Percentiles rank a stretch among this genome's conserved stretches.
Evolutionary conservation across 1,140 invertebrate species (phyloP).

Genomic region (Radopholus similis): DNA sequence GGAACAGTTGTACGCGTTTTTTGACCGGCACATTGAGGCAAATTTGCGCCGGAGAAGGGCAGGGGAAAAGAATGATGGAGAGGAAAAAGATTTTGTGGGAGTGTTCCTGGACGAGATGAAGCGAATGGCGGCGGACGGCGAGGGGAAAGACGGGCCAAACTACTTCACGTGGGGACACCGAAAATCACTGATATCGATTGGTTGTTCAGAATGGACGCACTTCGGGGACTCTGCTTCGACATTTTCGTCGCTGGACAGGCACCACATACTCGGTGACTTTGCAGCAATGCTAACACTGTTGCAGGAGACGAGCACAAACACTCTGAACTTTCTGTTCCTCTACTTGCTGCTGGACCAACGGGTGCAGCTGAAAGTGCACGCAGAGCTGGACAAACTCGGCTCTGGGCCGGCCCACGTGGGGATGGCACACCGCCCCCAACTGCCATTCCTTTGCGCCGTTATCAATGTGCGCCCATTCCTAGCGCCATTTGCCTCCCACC

Average conservation of each 20-base stretch:
- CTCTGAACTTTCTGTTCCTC: neutral
- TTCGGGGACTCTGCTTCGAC: conserved; percentile 38
- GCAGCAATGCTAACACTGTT: too few species aligned
- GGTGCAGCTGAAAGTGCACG: neutral
- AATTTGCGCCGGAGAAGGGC: neutral
- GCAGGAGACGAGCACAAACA: neutral
- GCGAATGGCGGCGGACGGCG: neutral
- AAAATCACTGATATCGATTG: neutral
- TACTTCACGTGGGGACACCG: neutral
- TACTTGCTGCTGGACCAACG: conserved; percentile 4
- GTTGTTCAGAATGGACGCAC: neutral
- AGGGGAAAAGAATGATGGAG: neutral
- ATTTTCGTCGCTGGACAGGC: conserved; percentile 10
- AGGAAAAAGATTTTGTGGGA: neutral
- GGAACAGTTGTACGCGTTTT: neutral
- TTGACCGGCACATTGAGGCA: neutral
- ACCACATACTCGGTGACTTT: too few species aligned
- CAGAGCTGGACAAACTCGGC: neutral
- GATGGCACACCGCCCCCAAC: neutral
- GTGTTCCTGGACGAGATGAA: neutral
- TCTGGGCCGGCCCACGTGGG: neutral
- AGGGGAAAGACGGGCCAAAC: neutral
- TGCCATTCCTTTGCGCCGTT: neutral
- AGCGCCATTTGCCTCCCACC: neutral
- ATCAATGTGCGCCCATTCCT: neutral